Evolutionary conservation across 2,888 invertebrate genomes (phyloP).

Genomic region (Meloe dianella): DNA sequence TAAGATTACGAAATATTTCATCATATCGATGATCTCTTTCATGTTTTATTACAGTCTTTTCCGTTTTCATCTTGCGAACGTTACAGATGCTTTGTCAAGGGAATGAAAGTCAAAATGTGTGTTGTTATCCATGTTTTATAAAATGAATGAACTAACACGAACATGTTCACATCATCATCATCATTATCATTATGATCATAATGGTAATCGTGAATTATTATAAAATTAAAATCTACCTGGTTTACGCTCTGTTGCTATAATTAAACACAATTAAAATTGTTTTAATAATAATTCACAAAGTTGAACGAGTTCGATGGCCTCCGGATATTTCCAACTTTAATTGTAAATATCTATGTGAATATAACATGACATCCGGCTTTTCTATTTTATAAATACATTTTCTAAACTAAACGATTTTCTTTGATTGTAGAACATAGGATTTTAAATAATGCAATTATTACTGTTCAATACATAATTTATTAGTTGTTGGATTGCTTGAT

Average conservation of each 20-base stretch:
- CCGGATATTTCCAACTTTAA: slow-evolving; percentile 6
- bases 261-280: slow-evolving; percentile 27
- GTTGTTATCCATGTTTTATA: not conserved
- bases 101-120: slow-evolving; percentile 6
- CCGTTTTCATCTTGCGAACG: slow-evolving; percentile 3
- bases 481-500: not conserved
- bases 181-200: not conserved
- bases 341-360: slow-evolving; percentile 5
- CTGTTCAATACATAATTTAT: slow-evolving; percentile 3
- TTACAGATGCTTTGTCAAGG: slow-evolving; percentile 2
- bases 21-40: not conserved
- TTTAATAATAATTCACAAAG: slow-evolving; percentile 25
- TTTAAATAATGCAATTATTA: not conserved
- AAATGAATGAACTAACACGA: slow-evolving; percentile 4
- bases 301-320: slow-evolving; percentile 14
- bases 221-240: not conserved
- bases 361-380: slow-evolving; percentile 3
- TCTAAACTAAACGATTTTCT: not conserved
- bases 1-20: slow-evolving; percentile 6
- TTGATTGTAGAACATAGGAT: not conserved
- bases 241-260: slow-evolving; percentile 27
- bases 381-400: not conserved
- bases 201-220: not conserved
- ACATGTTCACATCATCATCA: not conserved
- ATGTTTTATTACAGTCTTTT: not conserved